Conservation (phyloP, 2,797 vertebrate species). For the Diglossa cyanea region DNA sequence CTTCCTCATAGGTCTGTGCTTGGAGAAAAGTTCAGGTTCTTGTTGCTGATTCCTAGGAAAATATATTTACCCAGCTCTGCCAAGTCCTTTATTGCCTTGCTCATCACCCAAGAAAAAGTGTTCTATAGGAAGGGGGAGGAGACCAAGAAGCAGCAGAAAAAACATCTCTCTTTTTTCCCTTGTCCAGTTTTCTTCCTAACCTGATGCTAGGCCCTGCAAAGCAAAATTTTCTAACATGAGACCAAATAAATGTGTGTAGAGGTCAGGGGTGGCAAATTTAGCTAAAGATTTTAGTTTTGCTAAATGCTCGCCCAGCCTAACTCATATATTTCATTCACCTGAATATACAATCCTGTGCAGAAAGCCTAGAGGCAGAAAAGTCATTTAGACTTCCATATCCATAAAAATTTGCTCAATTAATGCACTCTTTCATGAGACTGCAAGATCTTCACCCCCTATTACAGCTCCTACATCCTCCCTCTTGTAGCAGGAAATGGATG, state of each 20-base stretch:
- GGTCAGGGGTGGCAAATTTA: conserved; percentile 21
- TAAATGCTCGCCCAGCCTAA: conserved; percentile 1
- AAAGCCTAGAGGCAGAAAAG: conserved; percentile 53
- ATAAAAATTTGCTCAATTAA: conserved; percentile 61
- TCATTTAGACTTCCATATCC: conserved; percentile 43
- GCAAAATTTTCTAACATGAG: not conserved
- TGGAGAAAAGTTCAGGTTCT: not conserved
- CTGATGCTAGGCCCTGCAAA: not conserved
- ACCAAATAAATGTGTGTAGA: conserved; percentile 18
- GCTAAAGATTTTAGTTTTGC: conserved; percentile 56
- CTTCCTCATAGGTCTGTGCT: fast-evolving
- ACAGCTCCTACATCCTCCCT: not conserved
- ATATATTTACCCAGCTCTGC: not conserved
- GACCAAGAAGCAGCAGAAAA: not conserved
- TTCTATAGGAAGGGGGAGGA: not conserved
- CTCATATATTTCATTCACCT: conserved; percentile 33
- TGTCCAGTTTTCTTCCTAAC: not conserved
- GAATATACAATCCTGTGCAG: conserved; percentile 4
- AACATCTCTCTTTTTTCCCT: not conserved
- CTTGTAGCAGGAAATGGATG: not conserved
- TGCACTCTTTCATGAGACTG: not conserved
- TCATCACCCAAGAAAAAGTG: not conserved
- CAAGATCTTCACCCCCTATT: not conserved
- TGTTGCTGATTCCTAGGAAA: not conserved
- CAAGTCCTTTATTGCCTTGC: not conserved